Evolutionary conservation across 2,797 vertebrate genomes (phyloP), one percentile per base, ranked within the genome.

Genomic region (Luscinia megarhynchos): DNA sequence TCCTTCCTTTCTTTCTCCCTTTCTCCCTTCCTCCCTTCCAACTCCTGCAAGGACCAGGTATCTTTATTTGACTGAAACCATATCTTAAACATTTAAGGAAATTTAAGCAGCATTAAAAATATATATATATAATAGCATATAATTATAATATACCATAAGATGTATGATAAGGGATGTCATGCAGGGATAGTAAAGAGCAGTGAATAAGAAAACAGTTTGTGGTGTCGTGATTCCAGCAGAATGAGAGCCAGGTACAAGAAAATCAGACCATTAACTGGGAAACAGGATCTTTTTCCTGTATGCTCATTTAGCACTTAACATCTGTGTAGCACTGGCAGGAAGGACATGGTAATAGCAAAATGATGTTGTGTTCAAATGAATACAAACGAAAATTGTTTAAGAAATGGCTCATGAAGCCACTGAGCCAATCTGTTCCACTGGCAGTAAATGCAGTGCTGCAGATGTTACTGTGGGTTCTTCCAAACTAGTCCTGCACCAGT

Each of bases 1-100:
- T 34, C 34, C 34, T 34, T 34, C 34, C 34, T 34, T 34, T 34
- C 34, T 34, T 34, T 34, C 34, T 34, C 34, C 34, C 34, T 34
- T 34, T 8, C 34, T 34, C 34, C 34, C 34, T 34, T 34, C 34
- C 34, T 34, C 34, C 34, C 34, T 34, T 34, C 34, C 34, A 16
- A 41, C 12, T 82, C 59, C 98, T 99, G 84, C 48, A 69, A 79
- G 27, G 24, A 15, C 7, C 70, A 40, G 62, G 12, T 59, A 53
- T 43, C 59, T 87, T 93, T 69, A 45, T 38, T 74, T 87, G 29
- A 21, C 24, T 40, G 23, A 85, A 4, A 51, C 3, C 5, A 30
- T 34, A 6, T 15, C 40, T 67, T 69, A 40, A 76, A 57, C n/a
- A 69, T 43, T 9, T 57, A 38, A 69, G 18, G 6, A 78, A 48